Base-by-base conservation (phyloP, 2,888 invertebrate genomes). In the Hermaeophaga mercurialis region DNA sequence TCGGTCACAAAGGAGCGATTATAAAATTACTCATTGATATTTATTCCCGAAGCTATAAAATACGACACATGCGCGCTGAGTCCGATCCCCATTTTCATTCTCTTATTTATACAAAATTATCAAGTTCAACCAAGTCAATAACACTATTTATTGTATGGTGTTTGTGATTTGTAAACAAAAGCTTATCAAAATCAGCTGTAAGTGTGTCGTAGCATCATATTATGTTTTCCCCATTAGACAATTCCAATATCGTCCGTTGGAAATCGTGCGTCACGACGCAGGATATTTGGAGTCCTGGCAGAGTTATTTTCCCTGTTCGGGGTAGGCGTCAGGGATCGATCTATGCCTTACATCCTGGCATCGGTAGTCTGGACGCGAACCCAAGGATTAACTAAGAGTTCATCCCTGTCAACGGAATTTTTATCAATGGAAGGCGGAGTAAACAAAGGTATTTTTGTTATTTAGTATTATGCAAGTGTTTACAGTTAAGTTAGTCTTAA, bases 111-210 rank as follows among this genome's bases (percentile, higher is more conserved):
- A 48, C 44, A 22, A 52, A 52, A 11, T 52, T 43, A 43, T 52
- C 43, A 34, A 33, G 31, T 41, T 41, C 22, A 14, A 3, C 22
- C 22, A 41, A 34, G 44, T 52, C 52, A 44, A 52, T 39, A 52
- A 52, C 43, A 52, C 26, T 31, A 22, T 5, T 39, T 34, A 33
- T 11, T 43, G 17, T 15, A n/a, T 43, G 52, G 24, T 34, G 34
- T 56, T 59, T 43, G 31, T 47, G 41, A 36, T 58, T 54, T n/a
- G 50, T 54, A 58, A 58, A 58, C 50, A 58, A 38, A 46, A 39
- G 31, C 15, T 50, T 47, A 43, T 14, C 14, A 17, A 46, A 46
- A 17, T 52, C 44, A 45, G 38, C 50, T 46, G 36, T n/a, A 28
- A 28, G 45, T 36, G 50, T 44, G 28, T 31, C n/a, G 31, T 31